Base-by-base conservation (phyloP, 2,888 invertebrate genomes). In the Anoplius nigerrimus region DNA sequence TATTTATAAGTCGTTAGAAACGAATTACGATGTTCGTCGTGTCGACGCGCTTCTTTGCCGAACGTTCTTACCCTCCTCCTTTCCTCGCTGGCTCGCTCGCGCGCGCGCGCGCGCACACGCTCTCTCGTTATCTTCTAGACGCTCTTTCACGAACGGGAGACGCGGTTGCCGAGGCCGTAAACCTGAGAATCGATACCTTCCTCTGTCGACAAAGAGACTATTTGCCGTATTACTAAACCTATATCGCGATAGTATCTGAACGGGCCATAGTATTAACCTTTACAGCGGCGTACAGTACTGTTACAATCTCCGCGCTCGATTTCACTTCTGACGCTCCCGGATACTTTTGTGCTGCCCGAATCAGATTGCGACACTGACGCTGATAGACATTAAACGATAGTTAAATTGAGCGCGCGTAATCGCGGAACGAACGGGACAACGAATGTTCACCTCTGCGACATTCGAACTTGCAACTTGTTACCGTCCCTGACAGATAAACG, bases 151-250 rank as follows among this genome's bases (percentile, higher is more conserved):
- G 58, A 62, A 51, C 67, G 62, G 59, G 62, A 62, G 54, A 71
- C 69, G 62, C 62, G 52, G 55, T 65, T 55, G 62, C 51, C 53
- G 34, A 21, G 57, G 42, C 55, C 51, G 43, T 68, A 63, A 46
- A 69, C 45, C 62, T 52, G 34, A 55, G 62, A 76, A 77, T 76
- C 76, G 76, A 76, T 77, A 76, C 55, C 54, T 72, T 66, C 68
- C 74, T 74, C 64, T 65, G 62, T 59, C 76, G 62, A 76, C 76
- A 74, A 76, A 76, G 74, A 66, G 70, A 66, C 74, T 77, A 77
- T 77, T 76, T 77, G 74, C 66, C 62, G 74, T 76, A 70, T 76
- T 74, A 70, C 74, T 54, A 48, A 69, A 64, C 52, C 58, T 72
- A 72, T 72, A 70, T 62, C 67, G 46, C 43, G 65, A 66, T 66